A percentile compares a stretch with the other conserved stretches of the same genome.
phyloP scores from a whole-genome alignment of 2,888 invertebrate genomes.

The Bruchidius siliquastri region DNA sequence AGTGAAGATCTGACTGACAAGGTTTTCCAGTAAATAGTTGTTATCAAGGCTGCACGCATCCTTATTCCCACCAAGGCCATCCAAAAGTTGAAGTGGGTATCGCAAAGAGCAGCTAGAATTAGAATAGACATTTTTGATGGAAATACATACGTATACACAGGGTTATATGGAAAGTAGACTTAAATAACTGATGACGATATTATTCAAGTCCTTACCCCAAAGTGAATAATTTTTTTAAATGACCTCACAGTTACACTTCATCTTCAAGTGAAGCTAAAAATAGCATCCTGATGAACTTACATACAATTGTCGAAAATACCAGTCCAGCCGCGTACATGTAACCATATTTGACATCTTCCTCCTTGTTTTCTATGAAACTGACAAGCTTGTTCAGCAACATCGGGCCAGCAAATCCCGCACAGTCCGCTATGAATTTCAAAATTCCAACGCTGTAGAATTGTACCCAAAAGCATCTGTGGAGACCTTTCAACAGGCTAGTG shows the following conservation, averaged over 20 bases:
- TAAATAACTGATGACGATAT: no score
- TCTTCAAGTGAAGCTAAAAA: no score
- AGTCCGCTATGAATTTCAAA: constrained; percentile 77
- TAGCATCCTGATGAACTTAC: no score
- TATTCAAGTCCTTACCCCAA: no score
- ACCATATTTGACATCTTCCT: constrained; percentile 60
- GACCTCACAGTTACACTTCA: no score
- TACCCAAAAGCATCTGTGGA: constrained; percentile 72
- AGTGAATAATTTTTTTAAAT: no score
- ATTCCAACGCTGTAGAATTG: constrained; percentile 83
- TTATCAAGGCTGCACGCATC: constrained; percentile 80
- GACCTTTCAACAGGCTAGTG: constrained; percentile 46
- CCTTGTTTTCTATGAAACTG: constrained; percentile 68
- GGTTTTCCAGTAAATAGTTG: constrained; percentile 73
- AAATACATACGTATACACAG: no score
- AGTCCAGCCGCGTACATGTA: constrained; percentile 65
- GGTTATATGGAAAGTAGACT: no score
- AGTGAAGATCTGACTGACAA: constrained; percentile 46
- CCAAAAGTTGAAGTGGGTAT: constrained; percentile 84
- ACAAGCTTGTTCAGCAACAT: constrained; percentile 80
- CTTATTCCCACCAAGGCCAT: constrained; percentile 81
- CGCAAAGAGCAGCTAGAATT: constrained; percentile 70
- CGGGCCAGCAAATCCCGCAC: constrained; percentile 83
- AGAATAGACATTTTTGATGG: no score
- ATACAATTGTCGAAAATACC: constrained; percentile 61